Percentiles rank a stretch among this genome's conserved stretches.
Conservation (phyloP, 2,797 vertebrate species). For the Australoheros facetus region DNA sequence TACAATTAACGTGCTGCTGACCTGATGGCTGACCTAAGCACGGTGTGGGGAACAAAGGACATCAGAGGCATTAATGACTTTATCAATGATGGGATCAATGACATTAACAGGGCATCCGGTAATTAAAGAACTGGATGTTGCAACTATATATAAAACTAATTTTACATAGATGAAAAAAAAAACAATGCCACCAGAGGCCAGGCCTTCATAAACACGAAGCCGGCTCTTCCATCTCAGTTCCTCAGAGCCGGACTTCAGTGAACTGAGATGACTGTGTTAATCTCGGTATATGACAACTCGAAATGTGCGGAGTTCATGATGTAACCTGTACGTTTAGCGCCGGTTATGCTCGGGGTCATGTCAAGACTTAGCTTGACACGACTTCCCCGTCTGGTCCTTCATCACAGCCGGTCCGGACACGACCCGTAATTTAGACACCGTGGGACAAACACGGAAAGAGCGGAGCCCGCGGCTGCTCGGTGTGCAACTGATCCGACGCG, state of each 20-base stretch:
- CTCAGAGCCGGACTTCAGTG: background rate
- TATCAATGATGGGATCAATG: background rate
- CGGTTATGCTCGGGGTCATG: background rate
- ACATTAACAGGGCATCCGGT: background rate
- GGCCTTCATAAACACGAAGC: background rate
- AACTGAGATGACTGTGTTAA: background rate
- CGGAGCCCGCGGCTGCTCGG: fast-evolving
- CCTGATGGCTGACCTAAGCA: background rate
- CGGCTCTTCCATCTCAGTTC: background rate
- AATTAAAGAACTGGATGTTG: background rate
- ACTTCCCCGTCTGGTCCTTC: constrained; percentile 26
- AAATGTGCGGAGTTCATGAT: background rate
- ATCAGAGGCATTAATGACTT: background rate
- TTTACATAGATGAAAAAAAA: background rate
- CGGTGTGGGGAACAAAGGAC: background rate
- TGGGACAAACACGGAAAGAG: background rate
- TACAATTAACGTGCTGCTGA: constrained; percentile 33
- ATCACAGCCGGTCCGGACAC: constrained; percentile 3
- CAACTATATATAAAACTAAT: background rate
- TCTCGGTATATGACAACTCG: background rate
- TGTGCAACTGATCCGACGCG: background rate
- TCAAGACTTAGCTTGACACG: background rate
- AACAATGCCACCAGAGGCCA: too few species aligned
- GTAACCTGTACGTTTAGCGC: background rate
- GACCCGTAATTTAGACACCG: background rate